Conservation (phyloP, 2,113 vertebrate species). For the Sorex araneus region DNA sequence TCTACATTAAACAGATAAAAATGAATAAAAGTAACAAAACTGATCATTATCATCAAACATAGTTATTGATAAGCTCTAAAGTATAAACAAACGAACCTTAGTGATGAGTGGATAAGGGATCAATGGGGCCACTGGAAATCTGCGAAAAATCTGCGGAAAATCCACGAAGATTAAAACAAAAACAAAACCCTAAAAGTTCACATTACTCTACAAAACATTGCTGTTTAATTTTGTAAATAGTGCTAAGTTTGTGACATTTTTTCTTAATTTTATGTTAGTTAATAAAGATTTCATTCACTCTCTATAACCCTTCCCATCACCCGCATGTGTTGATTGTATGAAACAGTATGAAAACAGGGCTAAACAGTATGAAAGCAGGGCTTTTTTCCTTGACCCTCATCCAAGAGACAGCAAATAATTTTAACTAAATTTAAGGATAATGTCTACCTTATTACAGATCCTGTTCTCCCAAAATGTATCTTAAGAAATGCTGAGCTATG, state of each 20-base stretch:
- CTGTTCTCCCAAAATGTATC: slow-evolving; percentile 46
- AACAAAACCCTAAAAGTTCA: slow-evolving; percentile 84
- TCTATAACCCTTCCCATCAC: slow-evolving; percentile 70
- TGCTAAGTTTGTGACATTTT: slow-evolving; percentile 82
- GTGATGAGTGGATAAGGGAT: slow-evolving; percentile 93
- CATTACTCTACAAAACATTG: slow-evolving; percentile 87
- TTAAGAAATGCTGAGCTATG: slow-evolving; percentile 74
- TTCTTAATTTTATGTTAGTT: slow-evolving; percentile 78
- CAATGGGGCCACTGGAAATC: slow-evolving; percentile 93
- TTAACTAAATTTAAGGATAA: slow-evolving; percentile 30
- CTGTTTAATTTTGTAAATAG: slow-evolving; percentile 84
- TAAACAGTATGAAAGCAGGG: slow-evolving; percentile 8
- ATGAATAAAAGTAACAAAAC: slow-evolving; percentile 82
- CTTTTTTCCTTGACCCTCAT: slow-evolving; percentile 29
- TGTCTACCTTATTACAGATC: neutral
- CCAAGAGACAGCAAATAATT: slow-evolving; percentile 64
- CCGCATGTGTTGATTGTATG: slow-evolving; percentile 5
- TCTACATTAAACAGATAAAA: slow-evolving; percentile 86
- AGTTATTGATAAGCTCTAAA: slow-evolving; percentile 87
- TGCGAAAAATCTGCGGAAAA: slow-evolving; percentile 93
- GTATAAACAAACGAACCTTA: slow-evolving; percentile 90
- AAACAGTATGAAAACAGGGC: slow-evolving; percentile 17
- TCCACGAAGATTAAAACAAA: slow-evolving; percentile 90
- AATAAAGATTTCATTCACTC: slow-evolving; percentile 83
- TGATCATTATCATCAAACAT: slow-evolving; percentile 86